Conservation (phyloP, 2,113 vertebrate genomes). For the Microtus richardsoni region DNA sequence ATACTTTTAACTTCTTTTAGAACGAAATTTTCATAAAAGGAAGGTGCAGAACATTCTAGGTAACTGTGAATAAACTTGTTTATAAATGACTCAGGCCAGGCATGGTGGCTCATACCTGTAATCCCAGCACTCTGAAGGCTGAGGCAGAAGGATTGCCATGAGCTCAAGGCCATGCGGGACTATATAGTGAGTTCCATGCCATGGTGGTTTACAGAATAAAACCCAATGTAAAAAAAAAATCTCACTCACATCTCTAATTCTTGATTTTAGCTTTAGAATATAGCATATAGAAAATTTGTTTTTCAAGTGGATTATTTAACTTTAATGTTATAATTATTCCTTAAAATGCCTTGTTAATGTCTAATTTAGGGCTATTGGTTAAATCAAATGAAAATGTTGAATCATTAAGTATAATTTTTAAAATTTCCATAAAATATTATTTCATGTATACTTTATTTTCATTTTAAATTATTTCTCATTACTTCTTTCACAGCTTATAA, state of each 20-base stretch:
- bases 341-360: conserved; percentile 8
- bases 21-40: conserved; percentile 51
- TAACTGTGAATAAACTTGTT: conserved; percentile 29
- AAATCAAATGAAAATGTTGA: conserved; percentile 28
- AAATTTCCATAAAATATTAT: not conserved
- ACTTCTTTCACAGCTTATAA: not conserved
- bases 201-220: not conserved
- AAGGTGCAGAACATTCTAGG: conserved; percentile 52
- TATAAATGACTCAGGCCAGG: not conserved
- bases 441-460: conserved; percentile 29
- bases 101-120: not conserved
- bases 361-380: not conserved
- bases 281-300: conserved; percentile 14
- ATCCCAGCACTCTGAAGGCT: not conserved
- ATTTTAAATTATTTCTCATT: conserved; percentile 26
- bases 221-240: not conserved
- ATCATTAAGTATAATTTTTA: not conserved
- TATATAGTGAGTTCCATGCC: not conserved
- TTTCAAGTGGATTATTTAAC: conserved; percentile 29
- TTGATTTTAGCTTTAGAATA: conserved; percentile 17
- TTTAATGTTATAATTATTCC: not conserved
- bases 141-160: not conserved
- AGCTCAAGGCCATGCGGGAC: not conserved
- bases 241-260: conserved; percentile 13
- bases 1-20: conserved; percentile 52